Evolutionary conservation across 2,113 vertebrate genomes (phyloP).

Genomic region (Catharus minimus): DNA sequence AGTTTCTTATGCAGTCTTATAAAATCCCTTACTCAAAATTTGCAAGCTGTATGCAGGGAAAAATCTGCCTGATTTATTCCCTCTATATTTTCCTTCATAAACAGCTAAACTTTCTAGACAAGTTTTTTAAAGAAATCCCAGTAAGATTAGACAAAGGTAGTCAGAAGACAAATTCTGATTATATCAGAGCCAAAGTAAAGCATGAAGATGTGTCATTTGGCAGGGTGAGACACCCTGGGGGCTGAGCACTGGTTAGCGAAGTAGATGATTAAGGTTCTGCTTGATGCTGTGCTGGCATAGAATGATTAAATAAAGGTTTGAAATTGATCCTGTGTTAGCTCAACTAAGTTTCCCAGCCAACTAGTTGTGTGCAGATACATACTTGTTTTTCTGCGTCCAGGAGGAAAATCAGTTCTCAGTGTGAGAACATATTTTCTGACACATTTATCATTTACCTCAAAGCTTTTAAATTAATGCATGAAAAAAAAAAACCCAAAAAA

Average conservation of each 20-base stretch:
- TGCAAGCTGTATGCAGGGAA: neutral
- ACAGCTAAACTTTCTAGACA: neutral
- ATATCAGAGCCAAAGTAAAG: neutral
- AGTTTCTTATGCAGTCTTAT: neutral
- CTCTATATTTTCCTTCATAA: neutral
- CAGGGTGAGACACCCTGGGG: neutral
- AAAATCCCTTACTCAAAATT: neutral
- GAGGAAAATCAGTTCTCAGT: neutral
- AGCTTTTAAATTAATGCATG: neutral
- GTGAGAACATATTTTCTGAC: neutral
- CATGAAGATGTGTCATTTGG: neutral
- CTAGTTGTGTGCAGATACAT: neutral
- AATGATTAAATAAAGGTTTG: neutral
- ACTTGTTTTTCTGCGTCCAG: neutral
- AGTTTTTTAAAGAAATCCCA: neutral
- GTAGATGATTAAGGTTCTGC: neutral
- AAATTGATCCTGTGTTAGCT: neutral
- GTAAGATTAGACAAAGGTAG: neutral
- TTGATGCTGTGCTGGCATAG: neutral
- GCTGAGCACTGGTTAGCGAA: neutral
- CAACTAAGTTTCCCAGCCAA: neutral
- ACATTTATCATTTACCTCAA: neutral
- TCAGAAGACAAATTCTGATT: neutral
- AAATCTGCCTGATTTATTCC: neutral
- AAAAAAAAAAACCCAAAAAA: neutral